These are phyloP conservation scores for Cheiracanthium punctorium DNA, from an alignment of 2,888 invertebrate genomes.

Conservation along the genomic window DNA sequence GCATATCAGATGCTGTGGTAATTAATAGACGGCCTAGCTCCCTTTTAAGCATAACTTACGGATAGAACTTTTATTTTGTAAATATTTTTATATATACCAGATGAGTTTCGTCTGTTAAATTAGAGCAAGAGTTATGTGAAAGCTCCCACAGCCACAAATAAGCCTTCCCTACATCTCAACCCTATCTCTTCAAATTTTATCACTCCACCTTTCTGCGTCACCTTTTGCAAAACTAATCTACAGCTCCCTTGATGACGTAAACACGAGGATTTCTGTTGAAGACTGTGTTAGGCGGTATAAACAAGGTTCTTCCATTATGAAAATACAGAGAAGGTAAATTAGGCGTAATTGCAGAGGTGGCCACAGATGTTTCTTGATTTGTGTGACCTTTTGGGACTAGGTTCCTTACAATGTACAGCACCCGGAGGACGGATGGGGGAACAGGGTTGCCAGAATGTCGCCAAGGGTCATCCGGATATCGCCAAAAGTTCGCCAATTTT, in stretches of 20 bases:
- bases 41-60: too few relatives aligned
- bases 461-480: constrained; percentile 41
- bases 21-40: too few relatives aligned
- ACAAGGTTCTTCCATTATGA: constrained; percentile 68
- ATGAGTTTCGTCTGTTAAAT: too few relatives aligned
- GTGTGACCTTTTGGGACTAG: constrained; percentile 66
- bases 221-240: background rate
- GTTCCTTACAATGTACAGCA: constrained; percentile 30
- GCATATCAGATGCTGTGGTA: too few relatives aligned
- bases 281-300: constrained; percentile 38
- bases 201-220: background rate
- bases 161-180: background rate
- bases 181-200: constrained; percentile 1
- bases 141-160: background rate
- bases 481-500: constrained; percentile 31
- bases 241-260: constrained; percentile 5
- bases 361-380: constrained; percentile 67
- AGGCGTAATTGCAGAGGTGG: constrained; percentile 67
- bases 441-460: constrained; percentile 60
- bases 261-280: background rate
- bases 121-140: too few relatives aligned
- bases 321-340: constrained; percentile 53
- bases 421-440: constrained; percentile 45
- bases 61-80: too few relatives aligned
- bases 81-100: too few relatives aligned